phyloP scores from a whole-genome alignment of 2,888 invertebrate genomes.

The Beris chalybata region DNA sequence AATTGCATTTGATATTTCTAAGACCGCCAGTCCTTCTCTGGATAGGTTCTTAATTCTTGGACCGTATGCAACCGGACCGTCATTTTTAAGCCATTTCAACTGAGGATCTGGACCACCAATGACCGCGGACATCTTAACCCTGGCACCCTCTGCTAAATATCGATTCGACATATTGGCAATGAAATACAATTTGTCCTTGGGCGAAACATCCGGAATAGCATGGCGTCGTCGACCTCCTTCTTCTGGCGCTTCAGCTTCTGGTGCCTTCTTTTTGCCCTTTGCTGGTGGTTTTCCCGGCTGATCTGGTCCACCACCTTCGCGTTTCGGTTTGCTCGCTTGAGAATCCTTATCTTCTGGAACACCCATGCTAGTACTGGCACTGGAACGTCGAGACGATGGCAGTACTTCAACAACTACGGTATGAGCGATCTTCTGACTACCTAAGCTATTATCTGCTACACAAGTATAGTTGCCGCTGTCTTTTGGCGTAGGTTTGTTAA shows the following conservation, averaged over 20 bases:
- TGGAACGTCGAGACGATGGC: constrained; percentile 52
- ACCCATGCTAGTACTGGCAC: constrained; percentile 42
- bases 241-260: constrained; percentile 49
- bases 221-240: constrained; percentile 62
- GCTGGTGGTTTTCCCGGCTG: constrained; percentile 43
- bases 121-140: constrained; percentile 78
- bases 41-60: constrained; percentile 53
- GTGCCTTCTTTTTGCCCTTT: constrained; percentile 42
- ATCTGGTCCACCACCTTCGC: constrained; percentile 39
- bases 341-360: constrained; percentile 36
- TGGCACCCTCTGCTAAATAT: constrained; percentile 63
- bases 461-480: constrained; percentile 60
- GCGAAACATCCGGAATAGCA: constrained; percentile 53
- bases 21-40: constrained; percentile 68
- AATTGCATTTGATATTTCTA: constrained; percentile 71
- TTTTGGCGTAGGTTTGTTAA: constrained; percentile 65
- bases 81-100: constrained; percentile 76
- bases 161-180: constrained; percentile 53
- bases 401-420: constrained; percentile 59
- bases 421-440: constrained; percentile 73
- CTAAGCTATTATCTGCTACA: constrained; percentile 71
- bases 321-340: constrained; percentile 43
- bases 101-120: constrained; percentile 72
- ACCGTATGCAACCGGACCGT: constrained; percentile 55
- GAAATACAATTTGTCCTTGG: constrained; percentile 56